phyloP scores from a whole-genome alignment of 1,140 invertebrate species.

The Diachasma alloeum region DNA sequence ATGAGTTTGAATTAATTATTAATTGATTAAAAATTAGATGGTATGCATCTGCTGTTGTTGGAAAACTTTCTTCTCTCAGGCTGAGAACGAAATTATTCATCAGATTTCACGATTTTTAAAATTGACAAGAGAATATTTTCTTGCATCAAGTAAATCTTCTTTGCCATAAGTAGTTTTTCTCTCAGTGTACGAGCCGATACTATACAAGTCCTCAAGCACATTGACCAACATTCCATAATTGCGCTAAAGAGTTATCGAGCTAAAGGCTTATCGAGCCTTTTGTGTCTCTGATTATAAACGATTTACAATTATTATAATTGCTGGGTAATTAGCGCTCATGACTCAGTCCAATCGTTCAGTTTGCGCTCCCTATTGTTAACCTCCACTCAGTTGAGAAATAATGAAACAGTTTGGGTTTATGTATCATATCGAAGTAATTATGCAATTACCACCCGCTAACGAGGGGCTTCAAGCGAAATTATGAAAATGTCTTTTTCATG shows the following conservation, averaged over 20 bases:
- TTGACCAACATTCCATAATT: not conserved
- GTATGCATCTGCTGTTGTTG: too few relatives aligned
- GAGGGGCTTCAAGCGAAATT: not conserved
- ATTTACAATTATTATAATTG: not conserved
- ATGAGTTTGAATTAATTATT: too few relatives aligned
- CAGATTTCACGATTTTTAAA: too few relatives aligned
- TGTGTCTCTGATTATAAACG: not conserved
- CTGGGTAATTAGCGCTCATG: not conserved
- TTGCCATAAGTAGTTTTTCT: too few relatives aligned
- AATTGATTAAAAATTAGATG: too few relatives aligned
- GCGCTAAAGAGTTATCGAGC: not conserved
- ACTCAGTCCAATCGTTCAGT: not conserved
- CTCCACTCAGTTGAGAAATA: not conserved
- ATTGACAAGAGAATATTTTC: too few relatives aligned
- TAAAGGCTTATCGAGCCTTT: not conserved
- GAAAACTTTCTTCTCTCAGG: too few relatives aligned
- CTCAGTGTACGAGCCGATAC: too few relatives aligned
- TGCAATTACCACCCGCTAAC: not conserved
- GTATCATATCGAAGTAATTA: not conserved
- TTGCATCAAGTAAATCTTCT: too few relatives aligned
- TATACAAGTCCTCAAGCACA: not conserved
- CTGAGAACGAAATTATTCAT: too few relatives aligned
- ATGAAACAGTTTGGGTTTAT: not conserved
- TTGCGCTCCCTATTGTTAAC: not conserved
- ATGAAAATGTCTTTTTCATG: not conserved